A percentile compares a stretch with the other conserved stretches of the same genome.
Evolutionary conservation across 2,797 vertebrate genomes (phyloP).

Genomic region (Triplophysa bombifrons): DNA sequence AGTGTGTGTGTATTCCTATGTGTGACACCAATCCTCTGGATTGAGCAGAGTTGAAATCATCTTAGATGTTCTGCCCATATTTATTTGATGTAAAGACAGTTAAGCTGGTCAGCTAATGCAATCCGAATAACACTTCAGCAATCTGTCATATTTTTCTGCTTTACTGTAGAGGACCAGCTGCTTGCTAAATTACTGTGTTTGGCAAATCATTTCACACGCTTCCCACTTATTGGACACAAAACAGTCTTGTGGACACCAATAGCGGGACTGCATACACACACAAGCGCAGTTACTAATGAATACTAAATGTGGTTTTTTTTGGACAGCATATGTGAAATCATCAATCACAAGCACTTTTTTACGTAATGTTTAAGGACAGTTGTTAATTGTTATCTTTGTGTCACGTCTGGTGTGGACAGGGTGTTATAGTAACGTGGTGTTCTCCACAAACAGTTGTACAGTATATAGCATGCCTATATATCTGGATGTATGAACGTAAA

Average conservation of each 20-base stretch:
- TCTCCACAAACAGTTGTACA: too few relatives aligned
- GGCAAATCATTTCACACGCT: constrained; percentile 23
- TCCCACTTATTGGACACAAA: constrained; percentile 3
- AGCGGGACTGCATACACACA: too few relatives aligned
- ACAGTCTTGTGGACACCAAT: too few relatives aligned
- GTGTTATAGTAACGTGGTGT: too few relatives aligned
- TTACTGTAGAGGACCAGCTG: constrained; percentile 23
- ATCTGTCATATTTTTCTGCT: constrained; percentile 44
- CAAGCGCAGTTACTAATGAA: too few relatives aligned
- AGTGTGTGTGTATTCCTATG: constrained; percentile 8
- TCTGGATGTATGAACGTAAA: too few relatives aligned
- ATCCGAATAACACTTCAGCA: constrained; percentile 53
- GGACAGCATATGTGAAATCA: too few relatives aligned
- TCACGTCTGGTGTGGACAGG: too few relatives aligned
- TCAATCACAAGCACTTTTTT: neutral
- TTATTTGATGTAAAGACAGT: constrained; percentile 51
- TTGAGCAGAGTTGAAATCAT: constrained; percentile 42
- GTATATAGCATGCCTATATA: too few relatives aligned
- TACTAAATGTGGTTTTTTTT: too few relatives aligned
- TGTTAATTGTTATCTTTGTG: too few relatives aligned
- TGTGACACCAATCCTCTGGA: constrained; percentile 36
- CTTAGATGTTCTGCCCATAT: constrained; percentile 44
- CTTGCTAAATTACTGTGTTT: neutral
- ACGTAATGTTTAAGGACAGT: too few relatives aligned
- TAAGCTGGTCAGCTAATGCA: constrained; percentile 45